Base-by-base conservation (phyloP, 2,797 vertebrate species). In the Artibeus lituratus region DNA sequence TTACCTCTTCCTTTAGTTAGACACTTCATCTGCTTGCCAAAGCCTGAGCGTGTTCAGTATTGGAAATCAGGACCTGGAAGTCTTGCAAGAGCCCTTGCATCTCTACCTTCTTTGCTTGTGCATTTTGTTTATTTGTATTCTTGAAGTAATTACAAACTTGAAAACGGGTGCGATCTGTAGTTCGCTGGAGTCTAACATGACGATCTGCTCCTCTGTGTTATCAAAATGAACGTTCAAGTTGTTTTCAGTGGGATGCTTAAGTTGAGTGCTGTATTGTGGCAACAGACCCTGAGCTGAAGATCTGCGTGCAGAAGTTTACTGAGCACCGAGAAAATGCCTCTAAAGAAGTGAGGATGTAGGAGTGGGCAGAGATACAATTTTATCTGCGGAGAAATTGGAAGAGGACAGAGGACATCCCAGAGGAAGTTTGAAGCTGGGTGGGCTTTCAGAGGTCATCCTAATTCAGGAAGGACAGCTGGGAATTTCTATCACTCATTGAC, bases 111-210 rank as follows among this genome's bases (percentile, higher is more conserved):
- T 53, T 70, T 80, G 3, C 7, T 2, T 59, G 7, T 32, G 3
- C 2, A 57, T 80, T 42, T 90, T 90, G 2, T 74, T n/a, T 47
- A 83, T 24, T 57, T 65, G 2, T 78, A 7, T 59, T 51, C 15
- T 78, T 91, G 21, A 42, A 92, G 39, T 47, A 44, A 69, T 83
- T 55, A 49, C 37, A 69, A 53, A 78, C 42, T 16, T 76, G 42
- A 59, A 72, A 85, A 1, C 55, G 1, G 3, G 1, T 91, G 86
- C 62, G 37, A 53, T 7, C 12, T 47, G 11, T 82, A 53, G 11
- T 78, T 72, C 9, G 12, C 3, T 10, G 7, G 42, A 90, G 18
- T 51, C 16, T 78, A 83, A 80, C 6, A 14, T 85, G 29, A 82
- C 18, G 88, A 5, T 44, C 12, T 57, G 42, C 84, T 65, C 39